Evolutionary conservation across 2,113 vertebrate species (phyloP), one percentile per base, ranked within the genome.

Genomic region (Scophthalmus maximus): DNA sequence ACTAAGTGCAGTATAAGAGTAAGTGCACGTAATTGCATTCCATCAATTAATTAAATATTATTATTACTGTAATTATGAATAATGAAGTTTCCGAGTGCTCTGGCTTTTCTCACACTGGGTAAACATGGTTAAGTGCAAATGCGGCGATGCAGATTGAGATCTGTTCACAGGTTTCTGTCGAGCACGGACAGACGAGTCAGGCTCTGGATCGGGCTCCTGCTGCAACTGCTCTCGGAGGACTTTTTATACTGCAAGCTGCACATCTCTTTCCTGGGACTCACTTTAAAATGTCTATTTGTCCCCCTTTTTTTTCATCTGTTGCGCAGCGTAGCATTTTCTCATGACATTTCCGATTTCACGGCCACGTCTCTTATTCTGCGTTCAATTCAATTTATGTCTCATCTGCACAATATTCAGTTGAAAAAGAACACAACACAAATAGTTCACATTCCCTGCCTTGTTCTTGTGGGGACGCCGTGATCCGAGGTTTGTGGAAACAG

Each of bases 381-480:
- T 65, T 25, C 47, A 30, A 20, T 75, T 14, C 22, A 49, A 76
- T 64, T 60, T 20, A 25, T 56, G 40, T 68, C 23, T 58, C 6
- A 23, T 27, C 57, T 32, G 36, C 20, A 6, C 8, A n/a, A 17
- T 9, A 3, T 7, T 64, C 53, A 20, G 66, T 29, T 63, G 10
- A 58, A 49, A 56, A 77, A 36, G 7, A 20, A 72, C 42, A 34
- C 4, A 27, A 74, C 17, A 42, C 20, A 59, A 75, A 53, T 34
- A 29, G 30, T 65, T 53, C 20, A 63, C 6, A 38, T 60, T 75
- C 5, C 15, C 30, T 17, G 20, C 15, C 22, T 53, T 32, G 52
- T 47, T 62, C 9, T 18, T 74, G 10, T 51, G 67, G 67, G 27
- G 49, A 71, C 55, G 61, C 57, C 56, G 25, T 26, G 53, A 55